Evolutionary conservation across 2,888 invertebrate species (phyloP).

Genomic region (Sinotaia quadrata): DNA sequence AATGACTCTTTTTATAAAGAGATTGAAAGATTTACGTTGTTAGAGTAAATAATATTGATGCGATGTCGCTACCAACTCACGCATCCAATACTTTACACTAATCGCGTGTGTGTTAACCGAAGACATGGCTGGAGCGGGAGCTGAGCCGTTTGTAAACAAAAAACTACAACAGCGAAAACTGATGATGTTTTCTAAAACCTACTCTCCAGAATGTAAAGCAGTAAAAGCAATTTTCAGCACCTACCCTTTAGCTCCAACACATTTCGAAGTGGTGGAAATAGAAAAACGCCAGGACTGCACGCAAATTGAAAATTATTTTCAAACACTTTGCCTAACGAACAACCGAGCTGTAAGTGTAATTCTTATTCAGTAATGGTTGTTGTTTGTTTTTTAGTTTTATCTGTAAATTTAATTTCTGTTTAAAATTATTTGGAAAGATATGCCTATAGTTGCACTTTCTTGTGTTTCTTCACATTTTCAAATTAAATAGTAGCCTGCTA

Average conservation of each 20-base stretch:
- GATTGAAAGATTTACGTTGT: constrained; percentile 11
- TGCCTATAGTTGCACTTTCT: no score
- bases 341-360: constrained; percentile 56
- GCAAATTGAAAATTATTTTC: constrained; percentile 70
- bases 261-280: constrained; percentile 66
- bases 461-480: no score
- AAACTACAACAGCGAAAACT: constrained; percentile 65
- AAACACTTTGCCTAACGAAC: constrained; percentile 65
- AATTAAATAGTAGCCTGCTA: no score
- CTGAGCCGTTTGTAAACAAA: constrained; percentile 65
- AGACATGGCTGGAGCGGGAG: constrained; percentile 46
- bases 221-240: constrained; percentile 50
- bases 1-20: neutral
- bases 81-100: no score
- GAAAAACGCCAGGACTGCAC: constrained; percentile 67
- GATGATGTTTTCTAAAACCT: constrained; percentile 64
- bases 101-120: no score
- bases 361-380: no score
- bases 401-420: no score
- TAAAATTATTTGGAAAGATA: no score
- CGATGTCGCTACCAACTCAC: neutral
- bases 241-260: constrained; percentile 50
- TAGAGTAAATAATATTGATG: constrained; percentile 19
- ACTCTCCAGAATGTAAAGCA: constrained; percentile 56
- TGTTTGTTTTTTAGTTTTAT: no score